A percentile compares a stretch with the other conserved stretches of the same genome.
These are phyloP conservation scores for Rhagonycha fulva DNA, from an alignment of 2,888 invertebrate species.

Conservation along the genomic window DNA sequence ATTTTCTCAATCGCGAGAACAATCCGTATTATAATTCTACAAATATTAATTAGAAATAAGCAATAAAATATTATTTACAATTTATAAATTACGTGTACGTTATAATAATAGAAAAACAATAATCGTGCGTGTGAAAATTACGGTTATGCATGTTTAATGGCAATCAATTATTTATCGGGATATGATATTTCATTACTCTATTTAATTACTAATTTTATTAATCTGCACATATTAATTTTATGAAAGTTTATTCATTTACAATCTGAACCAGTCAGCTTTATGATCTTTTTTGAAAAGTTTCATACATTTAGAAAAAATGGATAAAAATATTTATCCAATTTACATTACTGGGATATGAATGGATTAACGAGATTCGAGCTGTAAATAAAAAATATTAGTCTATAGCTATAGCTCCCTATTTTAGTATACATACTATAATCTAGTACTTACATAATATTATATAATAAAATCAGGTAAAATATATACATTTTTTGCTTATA, in stretches of 20 bases:
- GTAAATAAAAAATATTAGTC: too few species aligned
- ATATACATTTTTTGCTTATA: too few species aligned
- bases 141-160: not conserved
- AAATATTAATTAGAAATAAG: not conserved
- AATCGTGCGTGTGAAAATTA: not conserved
- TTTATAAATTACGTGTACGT: not conserved
- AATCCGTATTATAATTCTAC: not conserved
- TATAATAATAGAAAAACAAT: not conserved
- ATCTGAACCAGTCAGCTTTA: not conserved
- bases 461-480: too few species aligned
- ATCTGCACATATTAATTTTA: not conserved
- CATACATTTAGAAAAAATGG: too few species aligned
- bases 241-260: not conserved
- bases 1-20: too few species aligned
- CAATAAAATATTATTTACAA: not conserved
- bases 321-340: too few species aligned
- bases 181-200: not conserved
- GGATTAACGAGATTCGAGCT: too few species aligned
- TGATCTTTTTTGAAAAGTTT: too few species aligned
- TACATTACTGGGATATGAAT: too few species aligned
- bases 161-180: not conserved
- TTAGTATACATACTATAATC: too few species aligned
- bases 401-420: too few species aligned
- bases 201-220: not conserved
- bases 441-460: too few species aligned